Conservation (phyloP, 1,140 invertebrate genomes). For the Neoseiulus cucumeris region DNA sequence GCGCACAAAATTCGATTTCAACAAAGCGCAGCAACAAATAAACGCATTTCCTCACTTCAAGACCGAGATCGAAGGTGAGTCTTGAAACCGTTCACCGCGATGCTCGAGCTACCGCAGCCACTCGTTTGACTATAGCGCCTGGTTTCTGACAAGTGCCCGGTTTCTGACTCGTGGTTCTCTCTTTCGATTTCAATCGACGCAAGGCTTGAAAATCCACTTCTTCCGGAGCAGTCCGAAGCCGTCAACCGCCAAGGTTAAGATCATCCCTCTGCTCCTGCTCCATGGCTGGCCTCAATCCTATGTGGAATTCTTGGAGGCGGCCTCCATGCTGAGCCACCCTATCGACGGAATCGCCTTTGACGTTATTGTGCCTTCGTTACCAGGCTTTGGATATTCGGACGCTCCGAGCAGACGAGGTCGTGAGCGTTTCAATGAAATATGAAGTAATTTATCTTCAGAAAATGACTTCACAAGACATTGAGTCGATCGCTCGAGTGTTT, state of each 20-base stretch:
- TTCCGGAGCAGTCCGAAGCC: not conserved
- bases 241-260: slow-evolving; percentile 7
- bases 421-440: no score
- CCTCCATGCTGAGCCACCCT: slow-evolving; percentile 40
- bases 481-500: no score
- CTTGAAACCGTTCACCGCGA: no score
- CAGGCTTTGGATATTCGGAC: slow-evolving; percentile 65
- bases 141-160: slow-evolving; percentile 15
- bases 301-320: slow-evolving; percentile 60
- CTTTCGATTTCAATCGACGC: not conserved
- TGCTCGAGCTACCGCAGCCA: no score
- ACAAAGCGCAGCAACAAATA: slow-evolving; percentile 38
- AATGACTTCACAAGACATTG: no score
- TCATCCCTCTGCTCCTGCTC: slow-evolving; percentile 46
- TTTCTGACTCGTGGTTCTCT: not conserved
- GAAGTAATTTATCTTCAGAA: no score
- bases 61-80: slow-evolving; percentile 39
- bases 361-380: slow-evolving; percentile 53
- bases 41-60: slow-evolving; percentile 50
- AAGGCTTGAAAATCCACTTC: slow-evolving; percentile 13
- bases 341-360: slow-evolving; percentile 48
- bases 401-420: slow-evolving; percentile 33
- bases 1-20: slow-evolving; percentile 49
- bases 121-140: slow-evolving; percentile 23
- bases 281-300: slow-evolving; percentile 82